A percentile compares a stretch with the other conserved stretches of the same genome.
These are phyloP conservation scores for Formica exsecta DNA, from an alignment of 1,140 invertebrate genomes.

Conservation along the genomic window DNA sequence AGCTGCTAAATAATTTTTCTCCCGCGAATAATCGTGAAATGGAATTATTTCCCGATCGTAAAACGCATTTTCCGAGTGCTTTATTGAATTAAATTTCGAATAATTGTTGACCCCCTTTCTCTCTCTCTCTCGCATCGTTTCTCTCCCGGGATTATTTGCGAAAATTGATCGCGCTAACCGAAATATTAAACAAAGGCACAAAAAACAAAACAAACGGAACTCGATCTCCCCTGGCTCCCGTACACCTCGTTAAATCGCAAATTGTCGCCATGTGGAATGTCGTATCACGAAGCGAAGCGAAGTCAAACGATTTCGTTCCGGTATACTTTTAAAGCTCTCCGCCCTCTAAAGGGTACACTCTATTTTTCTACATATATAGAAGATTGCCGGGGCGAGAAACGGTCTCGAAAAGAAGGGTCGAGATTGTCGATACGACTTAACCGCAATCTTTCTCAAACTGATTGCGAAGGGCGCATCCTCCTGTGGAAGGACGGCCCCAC, in stretches of 20 bases:
- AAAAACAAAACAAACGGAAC: neutral
- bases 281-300: neutral
- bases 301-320: neutral
- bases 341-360: neutral
- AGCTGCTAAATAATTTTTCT: neutral
- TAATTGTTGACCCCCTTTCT: neutral
- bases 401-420: constrained; percentile 3
- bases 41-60: neutral
- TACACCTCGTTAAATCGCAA: constrained; percentile 26
- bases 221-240: neutral
- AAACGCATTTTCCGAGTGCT: neutral
- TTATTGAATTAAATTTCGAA: constrained; percentile 38
- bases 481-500: neutral
- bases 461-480: constrained; percentile 61
- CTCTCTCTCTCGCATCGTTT: neutral
- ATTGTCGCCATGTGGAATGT: neutral
- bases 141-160: neutral
- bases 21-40: neutral
- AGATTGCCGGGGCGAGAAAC: neutral
- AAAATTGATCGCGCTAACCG: neutral
- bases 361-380: neutral
- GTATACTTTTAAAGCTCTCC: neutral
- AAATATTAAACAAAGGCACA: constrained; percentile 12
- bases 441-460: constrained; percentile 62
- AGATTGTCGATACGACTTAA: constrained; percentile 63